A percentile compares a stretch with the other conserved stretches of the same genome.
Evolutionary conservation across 2,113 vertebrate genomes (phyloP).

Genomic region (Riparia riparia): DNA sequence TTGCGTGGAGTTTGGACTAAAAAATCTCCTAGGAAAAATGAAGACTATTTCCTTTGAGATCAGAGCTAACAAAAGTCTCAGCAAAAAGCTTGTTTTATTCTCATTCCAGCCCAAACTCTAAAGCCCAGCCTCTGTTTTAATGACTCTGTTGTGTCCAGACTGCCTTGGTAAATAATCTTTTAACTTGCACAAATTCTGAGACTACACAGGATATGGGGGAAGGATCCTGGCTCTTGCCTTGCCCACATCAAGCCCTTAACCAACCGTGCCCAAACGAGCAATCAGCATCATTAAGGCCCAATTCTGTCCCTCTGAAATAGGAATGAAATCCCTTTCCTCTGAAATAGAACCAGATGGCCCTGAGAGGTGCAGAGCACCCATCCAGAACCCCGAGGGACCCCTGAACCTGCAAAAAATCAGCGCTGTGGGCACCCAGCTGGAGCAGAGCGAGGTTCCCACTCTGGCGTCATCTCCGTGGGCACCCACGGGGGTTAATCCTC

Average conservation of each 20-base stretch:
- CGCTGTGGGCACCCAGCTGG: not conserved
- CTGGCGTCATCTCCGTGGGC: not conserved
- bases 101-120: not conserved
- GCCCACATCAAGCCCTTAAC: not conserved
- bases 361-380: not conserved
- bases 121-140: not conserved
- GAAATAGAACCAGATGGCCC: not conserved
- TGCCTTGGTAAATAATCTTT: not conserved
- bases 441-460: accelerated
- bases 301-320: not conserved
- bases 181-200: not conserved
- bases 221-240: not conserved
- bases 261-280: not conserved
- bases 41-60: conserved; percentile 41
- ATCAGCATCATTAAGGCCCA: not conserved
- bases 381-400: not conserved
- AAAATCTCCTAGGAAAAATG: conserved; percentile 6
- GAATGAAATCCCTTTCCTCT: not conserved
- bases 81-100: not conserved
- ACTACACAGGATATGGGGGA: accelerated
- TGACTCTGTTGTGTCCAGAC: not conserved
- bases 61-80: conserved; percentile 22
- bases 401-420: not conserved
- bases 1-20: not conserved
- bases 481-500: not conserved